Evolutionary conservation across 2,888 invertebrate genomes (phyloP), one percentile per base, ranked within the genome.

Genomic region (Scelioninae gen. 2): DNA sequence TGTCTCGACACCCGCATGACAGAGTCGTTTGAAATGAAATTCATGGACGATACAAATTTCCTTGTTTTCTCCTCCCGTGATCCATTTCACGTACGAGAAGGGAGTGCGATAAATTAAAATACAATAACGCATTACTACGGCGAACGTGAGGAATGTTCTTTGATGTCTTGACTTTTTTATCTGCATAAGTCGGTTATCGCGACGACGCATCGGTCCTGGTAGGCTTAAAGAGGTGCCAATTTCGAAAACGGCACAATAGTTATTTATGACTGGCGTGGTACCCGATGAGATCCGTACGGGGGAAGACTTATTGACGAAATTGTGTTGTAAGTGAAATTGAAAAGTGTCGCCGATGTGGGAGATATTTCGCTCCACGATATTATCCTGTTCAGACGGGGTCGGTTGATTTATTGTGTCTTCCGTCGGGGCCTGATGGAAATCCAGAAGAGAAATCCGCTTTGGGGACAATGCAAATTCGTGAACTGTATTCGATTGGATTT

Each of bases 291-390:
- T 45, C 43, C 63, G 48, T 64, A 15, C 46, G 2, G 33, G 13
- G 43, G 9, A 68, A 68, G 68, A 68, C 67, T 67, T 67, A 50
- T 58, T 33, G 67, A 67, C 58, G 58, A 58, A 67, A 67, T 67
- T 58, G 58, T 52, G 58, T 52, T 50, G 67, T 50, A 67, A 67
- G 67, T 58, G 67, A 67, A 67, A 67, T 58, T 67, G 65, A 65
- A 65, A 55, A 65, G 65, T 57, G 65, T 65, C 65, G 39, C 48
- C 48, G 48, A 48, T 65, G 57, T 48, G 48, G 57, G 65, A 64
- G 64, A 55, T 65, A 65, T 57, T 65, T 65, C 57, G 35, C 41
- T 61, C 50, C 50, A 41, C 43, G 53, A 53, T 53, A 64, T 64
- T 64, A 64, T 64, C 53, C 16, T 45, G 52, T 33, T 53, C 35